Percentiles rank a stretch among this genome's conserved stretches.
Evolutionary conservation across 2,888 invertebrate species (phyloP).

Genomic region (Epistrophe eligans): DNA sequence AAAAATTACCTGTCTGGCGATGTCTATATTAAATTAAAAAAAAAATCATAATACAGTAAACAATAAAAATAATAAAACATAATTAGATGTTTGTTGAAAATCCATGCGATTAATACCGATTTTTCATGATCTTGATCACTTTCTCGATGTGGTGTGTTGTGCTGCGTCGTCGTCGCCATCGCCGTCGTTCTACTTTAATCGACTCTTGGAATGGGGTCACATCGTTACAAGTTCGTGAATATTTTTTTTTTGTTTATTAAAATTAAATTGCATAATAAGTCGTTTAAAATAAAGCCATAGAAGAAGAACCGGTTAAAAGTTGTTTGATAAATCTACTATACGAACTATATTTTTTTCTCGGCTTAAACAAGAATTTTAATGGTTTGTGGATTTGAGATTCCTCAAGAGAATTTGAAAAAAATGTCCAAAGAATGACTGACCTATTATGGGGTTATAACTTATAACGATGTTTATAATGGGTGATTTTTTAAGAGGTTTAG

Average conservation of each 20-base stretch:
- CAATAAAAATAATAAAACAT: background rate
- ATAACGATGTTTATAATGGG: background rate
- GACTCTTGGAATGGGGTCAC: constrained; percentile 27
- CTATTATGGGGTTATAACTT: background rate
- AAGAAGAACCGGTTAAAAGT: background rate
- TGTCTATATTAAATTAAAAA: background rate
- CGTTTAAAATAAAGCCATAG: background rate
- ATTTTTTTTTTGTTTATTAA: background rate
- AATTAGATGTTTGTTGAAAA: constrained; percentile 4
- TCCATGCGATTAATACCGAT: background rate
- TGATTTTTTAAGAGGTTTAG: too few species aligned
- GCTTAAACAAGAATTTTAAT: background rate
- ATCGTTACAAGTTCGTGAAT: constrained; percentile 6
- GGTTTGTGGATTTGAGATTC: background rate
- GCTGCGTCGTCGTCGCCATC: too few species aligned
- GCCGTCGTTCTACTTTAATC: constrained; percentile 15
- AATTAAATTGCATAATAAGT: constrained; percentile 30
- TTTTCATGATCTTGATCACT: constrained; percentile 27
- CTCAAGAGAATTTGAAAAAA: background rate
- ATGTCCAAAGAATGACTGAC: background rate
- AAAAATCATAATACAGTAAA: background rate
- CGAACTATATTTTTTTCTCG: background rate
- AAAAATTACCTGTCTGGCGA: background rate
- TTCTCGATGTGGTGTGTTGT: constrained; percentile 12
- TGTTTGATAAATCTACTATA: background rate